phyloP scores from a whole-genome alignment of 1,140 invertebrate species.

The Ruditapes philippinarum region DNA sequence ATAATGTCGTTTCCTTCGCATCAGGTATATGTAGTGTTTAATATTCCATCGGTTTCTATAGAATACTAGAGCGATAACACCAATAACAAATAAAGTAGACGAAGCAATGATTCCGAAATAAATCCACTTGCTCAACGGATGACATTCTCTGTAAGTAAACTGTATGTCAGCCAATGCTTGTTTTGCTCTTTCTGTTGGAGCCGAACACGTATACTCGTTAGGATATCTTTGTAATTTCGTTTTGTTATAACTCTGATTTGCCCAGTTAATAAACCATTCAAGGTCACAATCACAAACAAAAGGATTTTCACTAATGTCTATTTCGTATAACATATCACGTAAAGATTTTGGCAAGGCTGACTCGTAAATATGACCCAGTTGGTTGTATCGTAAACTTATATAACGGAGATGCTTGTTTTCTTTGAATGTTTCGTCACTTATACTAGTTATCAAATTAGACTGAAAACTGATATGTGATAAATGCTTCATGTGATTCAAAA shows the following conservation, averaged over 20 bases:
- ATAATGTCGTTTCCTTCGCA: not conserved
- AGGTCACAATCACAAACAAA: constrained; percentile 1
- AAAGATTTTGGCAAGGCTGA: not conserved
- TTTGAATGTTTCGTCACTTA: not conserved
- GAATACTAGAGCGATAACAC: not conserved
- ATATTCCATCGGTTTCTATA: constrained; percentile 14
- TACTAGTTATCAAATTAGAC: not conserved
- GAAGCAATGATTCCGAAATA: not conserved
- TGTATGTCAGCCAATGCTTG: not conserved
- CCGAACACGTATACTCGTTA: not conserved
- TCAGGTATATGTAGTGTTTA: not conserved
- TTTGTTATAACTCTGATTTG: not conserved
- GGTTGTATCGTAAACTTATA: not conserved
- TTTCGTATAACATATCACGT: not conserved
- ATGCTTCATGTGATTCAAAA: not conserved
- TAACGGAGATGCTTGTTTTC: not conserved
- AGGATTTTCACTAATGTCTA: not conserved
- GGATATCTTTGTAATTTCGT: not conserved
- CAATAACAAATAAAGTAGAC: not conserved
- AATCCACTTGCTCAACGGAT: not conserved
- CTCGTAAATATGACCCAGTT: not conserved
- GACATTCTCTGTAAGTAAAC: not conserved
- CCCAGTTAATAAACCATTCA: not conserved
- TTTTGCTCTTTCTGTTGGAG: not conserved
- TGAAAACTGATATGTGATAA: not conserved